A percentile compares a stretch with the other conserved stretches of the same genome.
phyloP scores from a whole-genome alignment of 2,113 vertebrate species.

The Hippocampus zosterae region DNA sequence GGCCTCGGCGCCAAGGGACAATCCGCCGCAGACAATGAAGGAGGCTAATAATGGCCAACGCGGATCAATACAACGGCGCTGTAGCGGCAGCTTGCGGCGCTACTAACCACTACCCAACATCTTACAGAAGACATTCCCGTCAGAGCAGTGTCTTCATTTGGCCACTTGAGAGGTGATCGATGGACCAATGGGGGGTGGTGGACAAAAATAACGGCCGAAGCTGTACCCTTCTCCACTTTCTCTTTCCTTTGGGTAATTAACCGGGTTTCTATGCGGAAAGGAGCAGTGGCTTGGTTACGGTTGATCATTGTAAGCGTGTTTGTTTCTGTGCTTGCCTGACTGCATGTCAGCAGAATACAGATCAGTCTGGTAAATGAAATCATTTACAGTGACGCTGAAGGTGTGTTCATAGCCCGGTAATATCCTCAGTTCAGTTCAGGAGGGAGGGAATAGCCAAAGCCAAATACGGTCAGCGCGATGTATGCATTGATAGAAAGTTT shows the following conservation, averaged over 20 bases:
- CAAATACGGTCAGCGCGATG: conserved; percentile 9
- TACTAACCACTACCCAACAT: conserved; percentile 39
- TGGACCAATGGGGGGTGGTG: conserved; percentile 26
- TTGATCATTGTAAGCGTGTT: conserved; percentile 15
- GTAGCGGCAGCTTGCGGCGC: conserved; percentile 30
- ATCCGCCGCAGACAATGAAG: conserved; percentile 35
- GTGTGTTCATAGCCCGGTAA: conserved; percentile 33
- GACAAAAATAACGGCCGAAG: conserved; percentile 30
- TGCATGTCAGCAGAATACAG: conserved; percentile 23
- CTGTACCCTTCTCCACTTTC: neutral
- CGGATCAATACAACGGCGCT: conserved; percentile 50
- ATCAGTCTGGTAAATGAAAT: conserved; percentile 29
- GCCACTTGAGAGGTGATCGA: conserved; percentile 38
- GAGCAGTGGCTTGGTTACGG: conserved; percentile 13
- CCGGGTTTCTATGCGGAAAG: conserved; percentile 30
- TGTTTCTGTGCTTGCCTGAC: conserved; percentile 11
- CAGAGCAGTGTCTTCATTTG: conserved; percentile 41
- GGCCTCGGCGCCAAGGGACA: conserved; percentile 21
- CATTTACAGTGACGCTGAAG: conserved; percentile 31
- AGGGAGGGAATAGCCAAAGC: conserved; percentile 19
- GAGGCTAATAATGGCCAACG: conserved; percentile 44
- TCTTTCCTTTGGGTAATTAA: conserved; percentile 3
- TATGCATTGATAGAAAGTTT: neutral
- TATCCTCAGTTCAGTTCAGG: conserved; percentile 12
- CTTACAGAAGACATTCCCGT: conserved; percentile 31